A percentile compares a stretch with the other conserved stretches of the same genome.
phyloP scores from a whole-genome alignment of 2,797 vertebrate species.

The Luscinia megarhynchos region DNA sequence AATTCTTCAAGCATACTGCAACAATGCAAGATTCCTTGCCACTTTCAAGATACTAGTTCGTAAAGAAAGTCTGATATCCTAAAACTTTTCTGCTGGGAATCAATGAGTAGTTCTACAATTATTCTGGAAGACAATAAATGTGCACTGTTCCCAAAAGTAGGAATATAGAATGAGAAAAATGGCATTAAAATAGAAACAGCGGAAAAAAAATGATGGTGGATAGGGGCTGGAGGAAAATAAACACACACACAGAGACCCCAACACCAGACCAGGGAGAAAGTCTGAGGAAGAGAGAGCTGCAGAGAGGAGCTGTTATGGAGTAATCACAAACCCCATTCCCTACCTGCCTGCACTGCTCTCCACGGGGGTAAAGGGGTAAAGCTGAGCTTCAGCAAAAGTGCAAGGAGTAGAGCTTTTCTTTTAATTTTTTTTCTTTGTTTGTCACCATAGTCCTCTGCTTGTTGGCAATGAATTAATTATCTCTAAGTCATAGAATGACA shows the following conservation, averaged over 20 bases:
- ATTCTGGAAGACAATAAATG: not conserved
- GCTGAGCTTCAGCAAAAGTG: not conserved
- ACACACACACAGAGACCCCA: not conserved
- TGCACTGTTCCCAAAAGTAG: not conserved
- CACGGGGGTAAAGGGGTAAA: not conserved
- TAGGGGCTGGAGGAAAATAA: not conserved
- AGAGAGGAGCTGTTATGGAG: not conserved
- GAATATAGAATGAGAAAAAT: not conserved
- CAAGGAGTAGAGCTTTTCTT: not conserved
- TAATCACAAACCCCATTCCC: not conserved
- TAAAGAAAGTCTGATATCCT: not conserved
- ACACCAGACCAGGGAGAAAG: not conserved
- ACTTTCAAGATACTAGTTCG: not conserved
- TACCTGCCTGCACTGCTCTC: accelerated
- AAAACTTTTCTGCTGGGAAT: not conserved
- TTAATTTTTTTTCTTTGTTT: not conserved
- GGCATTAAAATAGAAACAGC: accelerated
- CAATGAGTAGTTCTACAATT: not conserved
- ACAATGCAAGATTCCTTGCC: not conserved
- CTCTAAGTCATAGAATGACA: not conserved
- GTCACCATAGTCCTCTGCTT: not conserved
- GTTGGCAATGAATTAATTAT: not conserved
- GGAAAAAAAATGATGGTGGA: not conserved
- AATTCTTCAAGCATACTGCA: not conserved
- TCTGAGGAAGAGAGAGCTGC: not conserved